Base-by-base conservation (phyloP, 1,140 invertebrate species). In the Pollicipes pollicipes region DNA sequence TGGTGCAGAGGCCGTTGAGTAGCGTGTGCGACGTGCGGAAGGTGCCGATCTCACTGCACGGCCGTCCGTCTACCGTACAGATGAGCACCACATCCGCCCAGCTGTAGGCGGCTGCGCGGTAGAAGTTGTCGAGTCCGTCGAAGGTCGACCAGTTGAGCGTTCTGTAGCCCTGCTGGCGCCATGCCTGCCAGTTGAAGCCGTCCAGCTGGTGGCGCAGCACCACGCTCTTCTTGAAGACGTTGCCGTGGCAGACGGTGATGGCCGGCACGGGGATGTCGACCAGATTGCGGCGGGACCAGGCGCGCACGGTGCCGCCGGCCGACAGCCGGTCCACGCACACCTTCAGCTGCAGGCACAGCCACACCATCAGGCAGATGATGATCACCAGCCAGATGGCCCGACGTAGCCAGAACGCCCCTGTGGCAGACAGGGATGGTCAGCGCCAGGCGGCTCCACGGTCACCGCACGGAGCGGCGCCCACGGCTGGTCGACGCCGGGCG, bases 241-340 rank as follows among this genome's bases (percentile, higher is more conserved):
- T 66, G 64, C n/a, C 28, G 64, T 66, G 64, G 28, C 64, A 66
- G 27, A 66, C 64, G 64, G 64, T 66, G 28, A 66, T 21, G 64
- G 64, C n/a, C 64, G 64, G 64, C 64, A 66, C 24, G 8, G 64
- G 64, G n/a, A 66, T 58, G 45, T 58, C 45, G 2, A 21, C 21
- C 13, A 58, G 13, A 21, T 10, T 58, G 45, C 45, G 45, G 45
- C 45, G 45, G 6, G 45, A 58, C 45, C 45, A 58, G 45, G 45
- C 24, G 45, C 45, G 45, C 45, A 58, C 45, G 6, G 45, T 58
- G 45, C 45, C 45, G 45, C 45, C 45, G 2, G 13, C 6, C 10
- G 45, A 17, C 10, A 58, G 45, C 2, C 45, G 45, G 13, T 21
- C 2, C 45, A 58, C 45, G 45, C 45, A 58, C 45, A 58, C 13